phyloP scores from a whole-genome alignment of 2,888 invertebrate genomes.

The Synanthedon andrenaeformis region DNA sequence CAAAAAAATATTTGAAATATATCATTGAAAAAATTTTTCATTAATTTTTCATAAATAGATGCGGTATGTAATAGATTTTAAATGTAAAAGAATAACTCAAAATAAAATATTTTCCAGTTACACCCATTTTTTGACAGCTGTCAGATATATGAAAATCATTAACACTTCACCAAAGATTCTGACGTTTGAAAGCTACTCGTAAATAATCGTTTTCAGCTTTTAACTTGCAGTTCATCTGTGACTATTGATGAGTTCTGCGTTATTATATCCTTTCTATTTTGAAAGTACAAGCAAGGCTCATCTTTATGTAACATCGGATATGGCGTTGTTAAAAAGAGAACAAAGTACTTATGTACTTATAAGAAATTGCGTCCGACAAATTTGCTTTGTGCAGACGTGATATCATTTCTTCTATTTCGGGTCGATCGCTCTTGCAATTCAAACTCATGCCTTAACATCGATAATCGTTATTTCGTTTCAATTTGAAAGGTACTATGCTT shows the following conservation, averaged over 20 bases:
- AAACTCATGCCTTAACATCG: background rate
- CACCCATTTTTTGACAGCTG: too few relatives aligned
- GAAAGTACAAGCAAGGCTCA: slow-evolving; percentile 21
- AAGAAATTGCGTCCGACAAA: slow-evolving; percentile 11
- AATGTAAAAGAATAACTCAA: too few relatives aligned
- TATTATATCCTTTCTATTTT: slow-evolving; percentile 28
- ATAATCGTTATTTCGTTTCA: too few relatives aligned
- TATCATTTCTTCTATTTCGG: slow-evolving; percentile 2
- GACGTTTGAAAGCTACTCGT: too few relatives aligned
- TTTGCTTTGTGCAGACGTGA: slow-evolving; percentile 9
- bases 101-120: too few relatives aligned
- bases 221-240: background rate
- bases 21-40: too few relatives aligned
- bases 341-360: slow-evolving; percentile 6
- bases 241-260: slow-evolving; percentile 18
- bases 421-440: background rate
- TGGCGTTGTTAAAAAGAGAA: slow-evolving; percentile 11
- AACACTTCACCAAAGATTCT: too few relatives aligned
- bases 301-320: slow-evolving; percentile 23
- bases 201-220: background rate
- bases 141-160: too few relatives aligned
- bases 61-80: too few relatives aligned
- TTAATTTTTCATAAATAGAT: too few relatives aligned
- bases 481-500: too few relatives aligned
- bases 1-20: too few relatives aligned